phyloP scores from a whole-genome alignment of 2,113 vertebrate genomes.

The Geococcyx californianus region DNA sequence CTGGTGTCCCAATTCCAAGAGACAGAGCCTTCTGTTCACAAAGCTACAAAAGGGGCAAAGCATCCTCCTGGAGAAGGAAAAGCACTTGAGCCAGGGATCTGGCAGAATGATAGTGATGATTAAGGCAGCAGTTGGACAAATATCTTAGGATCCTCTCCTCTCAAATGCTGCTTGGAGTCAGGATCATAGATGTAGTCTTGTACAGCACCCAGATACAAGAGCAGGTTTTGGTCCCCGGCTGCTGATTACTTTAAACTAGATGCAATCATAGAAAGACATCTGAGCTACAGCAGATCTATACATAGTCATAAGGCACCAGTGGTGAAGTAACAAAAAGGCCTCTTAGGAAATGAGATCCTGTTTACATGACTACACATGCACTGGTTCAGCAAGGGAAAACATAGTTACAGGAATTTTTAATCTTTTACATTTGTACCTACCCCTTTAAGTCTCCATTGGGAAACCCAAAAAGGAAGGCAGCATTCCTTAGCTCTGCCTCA shows the following conservation, averaged over 20 bases:
- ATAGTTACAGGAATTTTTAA: background rate
- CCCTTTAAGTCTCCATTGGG: background rate
- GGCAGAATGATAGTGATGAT: background rate
- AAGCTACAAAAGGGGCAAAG: background rate
- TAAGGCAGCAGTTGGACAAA: slow-evolving; percentile 17
- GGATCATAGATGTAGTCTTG: slow-evolving; percentile 9
- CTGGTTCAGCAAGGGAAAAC: slow-evolving; percentile 13
- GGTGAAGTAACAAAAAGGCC: slow-evolving; percentile 28
- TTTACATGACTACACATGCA: background rate
- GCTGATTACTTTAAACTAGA: background rate
- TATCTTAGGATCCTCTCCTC: background rate
- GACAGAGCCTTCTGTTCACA: background rate
- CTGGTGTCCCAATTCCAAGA: background rate
- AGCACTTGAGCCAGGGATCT: background rate
- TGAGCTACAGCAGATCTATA: slow-evolving; percentile 6
- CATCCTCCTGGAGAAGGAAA: background rate
- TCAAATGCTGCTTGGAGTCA: background rate
- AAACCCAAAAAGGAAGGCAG: background rate
- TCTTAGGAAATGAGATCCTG: background rate
- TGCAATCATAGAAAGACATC: background rate
- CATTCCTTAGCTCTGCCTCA: background rate
- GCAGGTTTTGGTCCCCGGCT: slow-evolving; percentile 38
- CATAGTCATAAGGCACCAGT: slow-evolving; percentile 55
- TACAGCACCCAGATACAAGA: background rate
- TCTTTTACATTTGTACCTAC: background rate